phyloP scores from a whole-genome alignment of 2,113 vertebrate species.

The Ascaphus truei region DNA sequence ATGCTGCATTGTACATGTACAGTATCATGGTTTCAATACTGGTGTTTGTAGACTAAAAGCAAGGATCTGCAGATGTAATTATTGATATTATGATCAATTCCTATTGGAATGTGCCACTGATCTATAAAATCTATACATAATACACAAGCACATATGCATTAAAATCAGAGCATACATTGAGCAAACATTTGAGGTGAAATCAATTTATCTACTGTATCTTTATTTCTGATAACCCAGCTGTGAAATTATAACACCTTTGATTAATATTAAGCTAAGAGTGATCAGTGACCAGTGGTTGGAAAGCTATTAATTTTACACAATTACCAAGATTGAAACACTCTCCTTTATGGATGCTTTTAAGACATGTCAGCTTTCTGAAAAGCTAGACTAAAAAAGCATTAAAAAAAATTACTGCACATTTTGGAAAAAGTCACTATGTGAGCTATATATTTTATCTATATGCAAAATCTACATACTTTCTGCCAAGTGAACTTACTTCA shows the following conservation, averaged over 20 bases:
- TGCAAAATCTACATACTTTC: background rate
- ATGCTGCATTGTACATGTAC: too few species aligned
- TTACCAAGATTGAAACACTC: constrained; percentile 10
- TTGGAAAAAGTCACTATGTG: background rate
- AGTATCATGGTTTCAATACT: too few species aligned
- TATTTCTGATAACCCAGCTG: constrained; percentile 28
- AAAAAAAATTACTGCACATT: background rate
- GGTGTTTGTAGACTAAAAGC: too few species aligned
- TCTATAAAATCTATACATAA: constrained; percentile 1
- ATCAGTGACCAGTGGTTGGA: constrained; percentile 28
- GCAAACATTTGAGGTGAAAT: constrained; percentile 24
- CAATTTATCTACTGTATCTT: constrained; percentile 30
- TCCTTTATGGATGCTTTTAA: constrained; percentile 14
- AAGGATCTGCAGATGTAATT: background rate
- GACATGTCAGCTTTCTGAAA: background rate
- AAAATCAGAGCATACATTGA: background rate
- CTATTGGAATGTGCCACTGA: constrained; percentile 14
- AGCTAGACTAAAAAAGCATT: background rate
- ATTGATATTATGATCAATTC: too few species aligned
- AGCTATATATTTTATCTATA: background rate
- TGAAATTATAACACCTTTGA: constrained; percentile 35
- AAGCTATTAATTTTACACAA: constrained; percentile 29
- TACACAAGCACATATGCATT: constrained; percentile 29
- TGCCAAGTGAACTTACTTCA: background rate
- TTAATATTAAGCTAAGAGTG: constrained; percentile 23